phyloP scores from a whole-genome alignment of 2,797 vertebrate genomes.

The Pagetopsis macropterus region DNA sequence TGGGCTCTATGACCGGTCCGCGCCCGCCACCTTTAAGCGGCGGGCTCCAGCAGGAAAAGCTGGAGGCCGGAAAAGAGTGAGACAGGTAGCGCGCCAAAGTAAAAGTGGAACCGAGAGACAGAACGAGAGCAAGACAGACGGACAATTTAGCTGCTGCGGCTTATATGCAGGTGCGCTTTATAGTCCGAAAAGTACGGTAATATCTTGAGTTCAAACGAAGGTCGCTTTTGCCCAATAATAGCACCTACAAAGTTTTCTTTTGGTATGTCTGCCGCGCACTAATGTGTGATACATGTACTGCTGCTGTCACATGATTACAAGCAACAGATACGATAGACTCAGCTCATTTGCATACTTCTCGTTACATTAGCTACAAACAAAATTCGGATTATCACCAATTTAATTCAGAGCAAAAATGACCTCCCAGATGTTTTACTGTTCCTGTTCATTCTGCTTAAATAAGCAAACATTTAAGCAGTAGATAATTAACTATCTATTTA shows the following conservation, averaged over 20 bases:
- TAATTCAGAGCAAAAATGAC: not conserved
- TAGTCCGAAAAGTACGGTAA: not conserved
- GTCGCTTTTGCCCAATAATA: not conserved
- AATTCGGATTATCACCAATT: not conserved
- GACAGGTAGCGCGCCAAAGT: no score
- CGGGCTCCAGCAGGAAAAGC: no score
- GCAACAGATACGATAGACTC: not conserved
- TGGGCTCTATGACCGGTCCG: no score
- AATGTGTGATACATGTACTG: not conserved
- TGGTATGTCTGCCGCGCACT: not conserved
- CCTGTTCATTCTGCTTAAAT: not conserved
- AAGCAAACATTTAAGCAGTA: not conserved
- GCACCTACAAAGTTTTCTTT: not conserved
- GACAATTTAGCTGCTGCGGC: no score
- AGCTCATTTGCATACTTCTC: not conserved
- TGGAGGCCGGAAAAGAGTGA: no score
- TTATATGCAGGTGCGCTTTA: no score
- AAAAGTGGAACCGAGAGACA: no score
- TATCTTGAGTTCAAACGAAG: constrained; percentile 19
- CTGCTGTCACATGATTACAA: not conserved
- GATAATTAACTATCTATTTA: not conserved
- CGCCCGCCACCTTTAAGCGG: no score
- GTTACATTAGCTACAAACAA: not conserved
- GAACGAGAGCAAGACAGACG: no score
- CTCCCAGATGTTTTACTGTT: no score